Conservation (phyloP, 2,888 invertebrate genomes). For the Ophion costatus region DNA sequence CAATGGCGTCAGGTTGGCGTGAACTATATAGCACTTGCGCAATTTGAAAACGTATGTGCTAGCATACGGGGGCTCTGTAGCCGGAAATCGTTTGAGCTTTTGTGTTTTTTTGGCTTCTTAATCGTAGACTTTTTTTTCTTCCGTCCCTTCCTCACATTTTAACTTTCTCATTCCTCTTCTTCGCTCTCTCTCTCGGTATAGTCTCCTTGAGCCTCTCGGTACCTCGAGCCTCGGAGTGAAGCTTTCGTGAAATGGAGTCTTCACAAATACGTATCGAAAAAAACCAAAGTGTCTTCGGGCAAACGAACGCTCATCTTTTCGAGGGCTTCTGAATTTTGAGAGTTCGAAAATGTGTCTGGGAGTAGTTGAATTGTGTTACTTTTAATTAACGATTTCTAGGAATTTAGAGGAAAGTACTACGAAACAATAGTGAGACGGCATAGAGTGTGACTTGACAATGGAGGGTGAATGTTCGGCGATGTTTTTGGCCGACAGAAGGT, state of each 20-base stretch:
- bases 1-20: constrained; percentile 55
- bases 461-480: not conserved
- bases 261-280: too few relatives aligned
- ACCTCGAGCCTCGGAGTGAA: too few relatives aligned
- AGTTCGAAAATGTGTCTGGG: not conserved
- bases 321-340: not conserved
- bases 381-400: not conserved
- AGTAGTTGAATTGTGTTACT: not conserved
- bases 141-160: not conserved
- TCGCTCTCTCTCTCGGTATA: not conserved
- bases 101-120: constrained; percentile 76
- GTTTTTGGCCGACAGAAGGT: not conserved
- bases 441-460: not conserved
- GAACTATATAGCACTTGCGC: constrained; percentile 33
- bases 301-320: not conserved
- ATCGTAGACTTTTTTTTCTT: constrained; percentile 71
- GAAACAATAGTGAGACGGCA: not conserved
- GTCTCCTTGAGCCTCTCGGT: not conserved
- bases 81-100: constrained; percentile 80
- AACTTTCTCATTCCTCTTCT: not conserved
- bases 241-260: not conserved
- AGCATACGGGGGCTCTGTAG: constrained; percentile 72
- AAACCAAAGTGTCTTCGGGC: not conserved
- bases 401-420: not conserved
- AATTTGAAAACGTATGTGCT: constrained; percentile 45